Percentiles rank a stretch among this genome's conserved stretches.
Conservation (phyloP, 2,113 vertebrate genomes). For the Nesogale talazaci region DNA sequence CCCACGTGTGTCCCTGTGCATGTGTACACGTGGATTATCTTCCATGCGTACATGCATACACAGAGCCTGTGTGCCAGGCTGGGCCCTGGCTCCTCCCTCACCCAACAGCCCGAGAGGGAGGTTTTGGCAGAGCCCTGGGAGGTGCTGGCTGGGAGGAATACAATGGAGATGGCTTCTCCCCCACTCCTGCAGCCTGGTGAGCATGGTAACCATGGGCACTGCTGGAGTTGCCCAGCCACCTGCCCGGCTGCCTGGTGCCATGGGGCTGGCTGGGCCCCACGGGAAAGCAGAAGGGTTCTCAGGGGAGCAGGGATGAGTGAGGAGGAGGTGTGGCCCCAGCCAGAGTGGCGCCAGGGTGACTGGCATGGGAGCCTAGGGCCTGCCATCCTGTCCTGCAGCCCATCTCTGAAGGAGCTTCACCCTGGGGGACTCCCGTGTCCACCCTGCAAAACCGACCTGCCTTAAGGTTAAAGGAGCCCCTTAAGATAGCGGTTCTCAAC, state of each 20-base stretch:
- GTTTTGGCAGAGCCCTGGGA: conserved; percentile 28
- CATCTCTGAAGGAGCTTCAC: fast-evolving
- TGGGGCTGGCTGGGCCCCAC: background rate
- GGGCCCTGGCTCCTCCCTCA: too few species aligned
- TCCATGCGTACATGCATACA: too few species aligned
- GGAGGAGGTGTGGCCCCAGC: background rate
- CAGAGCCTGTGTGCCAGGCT: too few species aligned
- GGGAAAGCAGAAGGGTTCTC: background rate
- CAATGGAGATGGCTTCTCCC: background rate
- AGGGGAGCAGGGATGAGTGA: background rate
- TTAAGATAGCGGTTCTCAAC: too few species aligned
- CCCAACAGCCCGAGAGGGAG: background rate
- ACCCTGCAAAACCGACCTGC: fast-evolving
- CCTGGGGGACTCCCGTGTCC: fast-evolving
- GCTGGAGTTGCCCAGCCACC: conserved; percentile 41
- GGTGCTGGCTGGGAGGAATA: background rate
- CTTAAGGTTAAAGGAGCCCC: background rate
- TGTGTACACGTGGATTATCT: too few species aligned
- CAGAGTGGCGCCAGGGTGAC: background rate
- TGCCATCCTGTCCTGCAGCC: background rate
- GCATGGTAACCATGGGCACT: conserved; percentile 23
- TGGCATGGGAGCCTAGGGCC: background rate
- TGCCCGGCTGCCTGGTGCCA: background rate
- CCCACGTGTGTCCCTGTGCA: too few species aligned
- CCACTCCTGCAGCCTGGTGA: background rate